Conservation (phyloP, 2,113 vertebrate species). For the Onychostruthus taczanowskii region DNA sequence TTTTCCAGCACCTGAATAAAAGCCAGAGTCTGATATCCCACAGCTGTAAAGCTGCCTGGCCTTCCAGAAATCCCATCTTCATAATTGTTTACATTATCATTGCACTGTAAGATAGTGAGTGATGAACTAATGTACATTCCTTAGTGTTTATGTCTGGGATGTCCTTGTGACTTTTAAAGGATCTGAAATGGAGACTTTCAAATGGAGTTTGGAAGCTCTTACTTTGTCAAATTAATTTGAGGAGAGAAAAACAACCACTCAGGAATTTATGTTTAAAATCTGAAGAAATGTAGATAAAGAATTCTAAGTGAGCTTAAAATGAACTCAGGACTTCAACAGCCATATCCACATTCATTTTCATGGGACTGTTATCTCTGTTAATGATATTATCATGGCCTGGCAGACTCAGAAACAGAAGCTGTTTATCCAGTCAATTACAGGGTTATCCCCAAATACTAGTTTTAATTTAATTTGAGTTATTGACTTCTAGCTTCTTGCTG, state of each 20-base stretch:
- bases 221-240: not conserved
- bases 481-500: not conserved
- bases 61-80: constrained; percentile 1
- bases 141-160: not conserved
- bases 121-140: not conserved
- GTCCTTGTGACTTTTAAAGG: not conserved
- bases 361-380: not conserved
- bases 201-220: not conserved
- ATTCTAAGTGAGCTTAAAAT: not conserved
- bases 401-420: not conserved
- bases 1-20: constrained; percentile 30
- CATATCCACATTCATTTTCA: not conserved
- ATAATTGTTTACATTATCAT: not conserved
- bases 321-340: not conserved
- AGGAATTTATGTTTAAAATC: not conserved
- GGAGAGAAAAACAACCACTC: not conserved
- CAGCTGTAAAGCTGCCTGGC: constrained; percentile 12
- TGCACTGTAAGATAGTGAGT: not conserved
- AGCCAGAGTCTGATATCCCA: constrained; percentile 2
- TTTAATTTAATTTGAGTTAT: not conserved
- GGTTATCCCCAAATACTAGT: not conserved
- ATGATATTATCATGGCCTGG: not conserved
- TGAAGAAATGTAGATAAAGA: not conserved
- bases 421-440: not conserved
- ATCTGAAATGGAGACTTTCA: not conserved